Base-by-base conservation (phyloP, 2,113 vertebrate genomes). In the Oxygymnocypris stewartii region DNA sequence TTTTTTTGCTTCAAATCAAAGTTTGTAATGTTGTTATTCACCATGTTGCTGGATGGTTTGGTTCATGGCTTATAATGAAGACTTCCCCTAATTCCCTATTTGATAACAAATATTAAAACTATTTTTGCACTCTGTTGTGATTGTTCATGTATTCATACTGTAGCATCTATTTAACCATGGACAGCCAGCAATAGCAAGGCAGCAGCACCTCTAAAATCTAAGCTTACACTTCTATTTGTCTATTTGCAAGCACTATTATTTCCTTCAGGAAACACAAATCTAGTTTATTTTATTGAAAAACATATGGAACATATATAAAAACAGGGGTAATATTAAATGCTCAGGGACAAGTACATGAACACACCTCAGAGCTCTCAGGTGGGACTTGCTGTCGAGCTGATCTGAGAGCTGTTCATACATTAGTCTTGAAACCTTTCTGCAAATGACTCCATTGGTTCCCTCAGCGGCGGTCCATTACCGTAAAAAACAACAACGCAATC, bases 401-500 rank as follows among this genome's bases (percentile, higher is more conserved):
- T 87, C 79, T 87, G 77, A 85, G 89, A 87, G 61, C 84, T 82
- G 86, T 86, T 87, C 54, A 78, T 77, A 84, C 88, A 91, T 89
- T 86, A 89, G 88, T 89, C 67, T 80, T 74, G 81, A 85, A 87
- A 89, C 79, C 85, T 84, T 89, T 83, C 85, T 84, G 82, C 77
- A 88, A 87, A 88, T 88, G 85, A 85, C 63, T 86, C 87, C 79
- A 86, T 90, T 89, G 74, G 86, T 90, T 88, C 87, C 88, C 89
- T 86, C 84, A 81, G 86, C 79, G 63, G 82, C 44, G 89, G 79
- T 87, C 92, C 87, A 92, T 92, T 92, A 92, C 89, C 88, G 88
- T 87, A 82, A 89, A 91, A 89, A 79, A 81, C 76, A 63, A 76
- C 61, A 59, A 89, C 77, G 85, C 84, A 75, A 87, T 87, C 82